Base-by-base conservation (phyloP, 1,140 invertebrate species). In the Probaryconus sp. region DNA sequence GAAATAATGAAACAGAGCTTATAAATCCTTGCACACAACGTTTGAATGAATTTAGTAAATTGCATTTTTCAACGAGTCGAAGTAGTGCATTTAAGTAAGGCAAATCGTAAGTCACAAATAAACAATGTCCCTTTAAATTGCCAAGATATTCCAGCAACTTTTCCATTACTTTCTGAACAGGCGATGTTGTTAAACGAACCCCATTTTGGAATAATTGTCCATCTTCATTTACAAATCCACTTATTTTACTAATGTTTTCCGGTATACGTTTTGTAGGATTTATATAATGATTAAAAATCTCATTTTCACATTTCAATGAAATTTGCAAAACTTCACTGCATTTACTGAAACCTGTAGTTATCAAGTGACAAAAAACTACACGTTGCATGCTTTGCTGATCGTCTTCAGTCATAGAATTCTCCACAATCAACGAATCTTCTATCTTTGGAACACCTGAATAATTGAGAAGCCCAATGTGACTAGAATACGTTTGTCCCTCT, bases 311-410 rank as follows among this genome's bases (percentile, higher is more conserved):
- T 26, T 60, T 69, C 11, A 51, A 42, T 20, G 74, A 58, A 16
- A 77, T 72, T 64, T 77, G 68, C 10, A 73, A 26, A 38, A 77
- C 56, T 14, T 69, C 68, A 28, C 18, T 13, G 6, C 6, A 26
- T 30, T 13, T 56, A 31, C 20, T 38, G 16, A 72, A 64, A 11
- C 68, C 68, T 3, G 63, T 64, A 5, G 68, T 77, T 60, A 72
- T 58, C 14, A 72, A 13, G 31, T 76, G 61, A 11, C n/a, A n/a
- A n/a, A 60, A 67, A 33, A 76, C 31, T 28, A 50, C 14, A 20
- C 14, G 1, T 35, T 11, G 0, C 10, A n/a, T n/a, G n/a, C n/a
- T n/a, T n/a, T n/a, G n/a, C n/a, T n/a, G n/a, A n/a, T n/a, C n/a
- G n/a, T n/a, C n/a, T n/a, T n/a, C n/a, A n/a, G n/a, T n/a, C n/a